Base-by-base conservation (phyloP, 2,113 vertebrate genomes). In the Gadus chalcogrammus region DNA sequence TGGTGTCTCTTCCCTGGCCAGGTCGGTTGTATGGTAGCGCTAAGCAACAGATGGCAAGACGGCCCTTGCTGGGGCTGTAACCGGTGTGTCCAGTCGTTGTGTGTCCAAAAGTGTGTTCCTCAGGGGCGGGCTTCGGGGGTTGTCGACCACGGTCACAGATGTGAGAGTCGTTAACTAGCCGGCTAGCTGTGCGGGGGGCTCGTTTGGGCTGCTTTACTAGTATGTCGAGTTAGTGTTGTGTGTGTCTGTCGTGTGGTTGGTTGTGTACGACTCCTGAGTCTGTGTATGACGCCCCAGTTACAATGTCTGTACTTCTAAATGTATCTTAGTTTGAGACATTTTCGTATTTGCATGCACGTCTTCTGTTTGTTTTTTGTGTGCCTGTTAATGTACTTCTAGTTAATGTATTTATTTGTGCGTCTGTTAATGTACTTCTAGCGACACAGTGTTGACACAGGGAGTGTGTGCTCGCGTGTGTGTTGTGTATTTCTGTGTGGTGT, bases 1-100 rank as follows among this genome's bases (percentile, higher is more conserved):
- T 27, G 20, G 22, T 15, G 28, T 27, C 0, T 3, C 15, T 28
- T 11, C 15, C 22, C 28, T 28, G 67, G 65, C 69, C 76, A 69
- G 20, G 75, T 62, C 60, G 48, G 5, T 48, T 12, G 12, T 7
- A 48, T 48, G 42, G 42, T 48, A 48, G 42, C 6, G 12, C 42
- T 9, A 62, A 77, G 56, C 12, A 5, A 76, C 83, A 84, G 79
- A 87, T 84, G 85, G 81, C 75, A 58, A 84, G 67, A 61, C 18
- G 58, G 79, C 61, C 71, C 84, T 81, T 77, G 2, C 64, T 48
- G 75, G 79, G 74, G 74, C 65, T 7, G 69, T 79, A 71, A 77
- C 35, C 3, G 69, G 67, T 64, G 67, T 64, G 79, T 65, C 76
- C 48, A 55, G 55, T 66, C 42, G 52, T 27, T n/a, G 64, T 2